Conservation (phyloP, 2,888 invertebrate species). For the Gastrophysa polygoni region DNA sequence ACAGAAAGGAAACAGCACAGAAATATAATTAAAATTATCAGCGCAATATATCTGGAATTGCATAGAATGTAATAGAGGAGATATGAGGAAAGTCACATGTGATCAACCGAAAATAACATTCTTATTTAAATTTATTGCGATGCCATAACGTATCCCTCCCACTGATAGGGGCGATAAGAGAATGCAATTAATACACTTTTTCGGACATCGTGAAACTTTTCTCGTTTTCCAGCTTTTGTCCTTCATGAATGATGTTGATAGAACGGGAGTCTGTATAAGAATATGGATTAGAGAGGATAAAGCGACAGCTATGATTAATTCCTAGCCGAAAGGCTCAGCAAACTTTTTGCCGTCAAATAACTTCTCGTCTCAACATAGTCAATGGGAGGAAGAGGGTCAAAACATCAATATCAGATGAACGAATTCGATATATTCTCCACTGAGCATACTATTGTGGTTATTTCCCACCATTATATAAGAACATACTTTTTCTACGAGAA, state of each 20-base stretch:
- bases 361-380: too few relatives aligned
- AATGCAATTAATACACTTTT: conserved; percentile 2
- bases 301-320: neutral
- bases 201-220: neutral
- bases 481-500: too few relatives aligned
- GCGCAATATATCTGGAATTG: conserved; percentile 25
- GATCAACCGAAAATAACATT: conserved; percentile 11
- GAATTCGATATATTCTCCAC: too few relatives aligned
- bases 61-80: conserved; percentile 19
- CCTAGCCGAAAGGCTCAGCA: neutral
- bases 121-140: conserved; percentile 12
- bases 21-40: conserved; percentile 27
- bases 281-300: neutral
- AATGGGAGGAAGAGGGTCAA: too few relatives aligned
- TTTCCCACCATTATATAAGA: too few relatives aligned
- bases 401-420: too few relatives aligned
- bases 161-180: neutral
- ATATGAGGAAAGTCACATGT: conserved; percentile 24
- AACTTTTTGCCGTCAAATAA: neutral
- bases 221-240: neutral
- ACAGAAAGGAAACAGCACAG: conserved; percentile 24
- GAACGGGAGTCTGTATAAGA: neutral
- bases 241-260: neutral
- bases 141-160: neutral
- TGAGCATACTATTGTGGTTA: too few relatives aligned